Percentiles rank a stretch among this genome's conserved stretches.
phyloP scores from a whole-genome alignment of 2,888 invertebrate species.

The Tridacna gigas region DNA sequence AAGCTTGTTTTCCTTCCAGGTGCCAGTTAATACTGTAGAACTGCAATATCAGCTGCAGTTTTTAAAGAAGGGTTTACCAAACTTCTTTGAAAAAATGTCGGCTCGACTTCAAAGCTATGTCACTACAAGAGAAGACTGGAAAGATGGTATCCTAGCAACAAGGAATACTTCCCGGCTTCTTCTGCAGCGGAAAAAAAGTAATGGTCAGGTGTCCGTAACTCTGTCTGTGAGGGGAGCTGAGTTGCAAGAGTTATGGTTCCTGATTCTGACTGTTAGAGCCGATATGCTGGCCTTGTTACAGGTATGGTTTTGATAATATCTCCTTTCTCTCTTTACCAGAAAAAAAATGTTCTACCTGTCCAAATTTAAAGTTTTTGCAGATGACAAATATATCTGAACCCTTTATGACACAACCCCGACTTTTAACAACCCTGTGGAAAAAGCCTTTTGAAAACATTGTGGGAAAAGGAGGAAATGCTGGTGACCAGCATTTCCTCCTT shows the following conservation, averaged over 20 bases:
- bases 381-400: too few relatives aligned
- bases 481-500: too few relatives aligned
- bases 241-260: slow-evolving; percentile 78
- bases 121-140: slow-evolving; percentile 76
- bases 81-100: slow-evolving; percentile 80
- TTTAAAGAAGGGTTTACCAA: slow-evolving; percentile 74
- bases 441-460: too few relatives aligned
- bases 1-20: slow-evolving; percentile 13
- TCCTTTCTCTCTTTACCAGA: too few relatives aligned
- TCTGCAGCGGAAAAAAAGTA: slow-evolving; percentile 64
- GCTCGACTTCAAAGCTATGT: slow-evolving; percentile 76
- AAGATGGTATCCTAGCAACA: slow-evolving; percentile 76
- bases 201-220: slow-evolving; percentile 65
- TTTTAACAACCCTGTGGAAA: too few relatives aligned
- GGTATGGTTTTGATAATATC: slow-evolving; percentile 28
- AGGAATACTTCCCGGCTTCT: slow-evolving; percentile 72
- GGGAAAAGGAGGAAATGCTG: too few relatives aligned
- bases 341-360: too few relatives aligned
- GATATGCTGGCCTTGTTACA: slow-evolving; percentile 73
- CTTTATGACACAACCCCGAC: too few relatives aligned
- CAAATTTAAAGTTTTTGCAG: too few relatives aligned
- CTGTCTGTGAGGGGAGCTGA: slow-evolving; percentile 76
- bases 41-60: slow-evolving; percentile 74
- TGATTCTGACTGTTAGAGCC: slow-evolving; percentile 68
- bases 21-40: slow-evolving; percentile 63